Conservation (phyloP, 2,888 invertebrate genomes). For the Rhabditoides inermis region DNA sequence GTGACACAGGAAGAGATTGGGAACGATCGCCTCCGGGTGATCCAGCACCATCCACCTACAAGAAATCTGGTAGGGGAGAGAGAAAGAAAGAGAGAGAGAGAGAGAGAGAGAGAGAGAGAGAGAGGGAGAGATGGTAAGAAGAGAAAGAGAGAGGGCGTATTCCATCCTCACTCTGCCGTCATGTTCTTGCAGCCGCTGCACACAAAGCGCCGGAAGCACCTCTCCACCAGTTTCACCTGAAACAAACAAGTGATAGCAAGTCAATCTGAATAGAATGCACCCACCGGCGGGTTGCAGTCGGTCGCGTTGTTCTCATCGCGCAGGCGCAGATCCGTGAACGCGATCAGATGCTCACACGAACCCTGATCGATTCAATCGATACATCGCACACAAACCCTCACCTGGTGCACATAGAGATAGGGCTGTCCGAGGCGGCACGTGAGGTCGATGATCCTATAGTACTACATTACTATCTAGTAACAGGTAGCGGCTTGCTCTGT, state of each 20-base stretch:
- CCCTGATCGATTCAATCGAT: too few relatives aligned
- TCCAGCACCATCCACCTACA: conserved; percentile 23
- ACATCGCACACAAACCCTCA: too few relatives aligned
- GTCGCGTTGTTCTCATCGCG: too few relatives aligned
- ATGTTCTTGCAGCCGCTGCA: conserved; percentile 19
- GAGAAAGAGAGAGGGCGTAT: background rate
- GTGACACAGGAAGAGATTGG: conserved; percentile 18
- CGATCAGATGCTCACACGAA: conserved; percentile 79
- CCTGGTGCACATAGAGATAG: conserved; percentile 79
- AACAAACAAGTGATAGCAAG: background rate
- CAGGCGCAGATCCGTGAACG: conserved; percentile 67
- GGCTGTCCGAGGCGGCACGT: conserved; percentile 64
- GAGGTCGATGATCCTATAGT: conserved; percentile 56
- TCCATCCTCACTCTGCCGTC: conserved; percentile 14
- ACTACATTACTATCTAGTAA: background rate
- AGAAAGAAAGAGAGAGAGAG: background rate
- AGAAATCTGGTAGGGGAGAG: background rate
- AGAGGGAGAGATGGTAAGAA: background rate
- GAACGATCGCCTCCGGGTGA: conserved; percentile 13
- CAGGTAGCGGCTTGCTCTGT: background rate
- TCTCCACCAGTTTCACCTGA: conserved; percentile 19
- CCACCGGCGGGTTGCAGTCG: too few relatives aligned
- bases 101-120: background rate
- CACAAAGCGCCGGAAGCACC: conserved; percentile 20
- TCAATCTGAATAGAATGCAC: background rate